Evolutionary conservation across 2,888 invertebrate species (phyloP), one percentile per base, ranked within the genome.

Genomic region (Antheraea assamensis): DNA sequence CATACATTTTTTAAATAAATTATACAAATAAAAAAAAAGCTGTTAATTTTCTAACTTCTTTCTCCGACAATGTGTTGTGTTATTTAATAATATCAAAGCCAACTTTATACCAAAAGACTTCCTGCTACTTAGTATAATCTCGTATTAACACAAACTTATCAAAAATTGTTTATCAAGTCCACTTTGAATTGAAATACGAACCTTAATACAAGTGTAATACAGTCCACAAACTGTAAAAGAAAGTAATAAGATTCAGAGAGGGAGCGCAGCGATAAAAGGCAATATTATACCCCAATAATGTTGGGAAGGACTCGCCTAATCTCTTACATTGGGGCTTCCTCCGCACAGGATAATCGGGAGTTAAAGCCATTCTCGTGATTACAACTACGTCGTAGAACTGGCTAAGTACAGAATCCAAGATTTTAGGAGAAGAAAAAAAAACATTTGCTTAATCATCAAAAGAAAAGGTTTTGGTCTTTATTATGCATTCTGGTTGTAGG

Each of bases 71-170:
- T 30, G 4, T 17, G 17, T 64, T 64, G 15, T 30, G 4, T 64
- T 64, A 64, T 64, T n/a, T 64, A 64, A 64, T 64, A 64, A 17
- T 64, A 64, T 30, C 61, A 15, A 42, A 42, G 27, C 15, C 61
- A 5, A 64, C 27, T 64, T 30, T 64, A 27, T 17, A 64, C 61
- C 30, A 30, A 64, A 30, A 17, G 27, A 15, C 27, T 13, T 27
- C 27, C 4, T 64, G 3, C 27, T 68, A 68, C 68, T 68, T 68
- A 35, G 68, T 68, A 68, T 68, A 68, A 68, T 68, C 68, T 68
- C 35, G 68, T 68, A 68, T 68, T 68, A 68, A 68, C 68, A 35
- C 68, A 68, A 68, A 68, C n/a, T 68, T 31, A 68, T 68, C 68
- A 35, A 68, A 68, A 68, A 35, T 17, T 68, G 61, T 68, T 68